A percentile compares a stretch with the other conserved stretches of the same genome.
Conservation (phyloP, 2,797 vertebrate species). For the Myiotriccus ornatus region DNA sequence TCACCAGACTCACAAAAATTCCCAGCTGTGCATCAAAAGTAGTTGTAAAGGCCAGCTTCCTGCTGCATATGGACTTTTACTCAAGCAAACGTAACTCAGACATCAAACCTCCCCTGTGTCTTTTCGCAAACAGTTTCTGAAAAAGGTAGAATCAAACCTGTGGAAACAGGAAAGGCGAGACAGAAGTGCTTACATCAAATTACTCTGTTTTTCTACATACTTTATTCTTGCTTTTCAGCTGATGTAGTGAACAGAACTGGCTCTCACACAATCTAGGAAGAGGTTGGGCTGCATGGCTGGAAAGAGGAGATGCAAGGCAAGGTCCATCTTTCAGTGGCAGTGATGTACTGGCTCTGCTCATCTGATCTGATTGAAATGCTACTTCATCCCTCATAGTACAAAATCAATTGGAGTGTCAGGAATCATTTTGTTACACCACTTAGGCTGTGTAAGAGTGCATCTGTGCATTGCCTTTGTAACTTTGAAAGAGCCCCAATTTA, state of each 20-base stretch:
- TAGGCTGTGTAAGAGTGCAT: too few species aligned
- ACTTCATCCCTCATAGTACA: neutral
- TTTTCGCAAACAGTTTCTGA: neutral
- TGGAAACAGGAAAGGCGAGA: neutral
- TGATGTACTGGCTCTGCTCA: too few species aligned
- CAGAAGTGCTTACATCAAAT: neutral
- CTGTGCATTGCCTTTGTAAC: neutral
- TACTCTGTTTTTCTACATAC: too few species aligned
- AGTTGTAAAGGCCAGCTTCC: neutral
- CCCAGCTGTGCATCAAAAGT: neutral
- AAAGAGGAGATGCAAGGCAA: neutral
- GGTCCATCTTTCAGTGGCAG: neutral
- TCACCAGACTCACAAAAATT: neutral
- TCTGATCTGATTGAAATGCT: too few species aligned
- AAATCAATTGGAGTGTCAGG: neutral
- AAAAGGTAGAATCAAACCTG: neutral
- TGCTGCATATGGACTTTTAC: neutral
- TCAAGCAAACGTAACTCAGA: neutral
- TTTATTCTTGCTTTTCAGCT: too few species aligned
- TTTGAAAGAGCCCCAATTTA: neutral
- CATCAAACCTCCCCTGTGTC: rapidly evolving
- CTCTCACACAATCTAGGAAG: neutral
- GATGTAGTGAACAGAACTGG: neutral
- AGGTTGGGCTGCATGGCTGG: neutral
- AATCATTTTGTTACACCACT: neutral